Evolutionary conservation across 1,140 invertebrate species (phyloP).

Genomic region (Saccostrea cuccullata): DNA sequence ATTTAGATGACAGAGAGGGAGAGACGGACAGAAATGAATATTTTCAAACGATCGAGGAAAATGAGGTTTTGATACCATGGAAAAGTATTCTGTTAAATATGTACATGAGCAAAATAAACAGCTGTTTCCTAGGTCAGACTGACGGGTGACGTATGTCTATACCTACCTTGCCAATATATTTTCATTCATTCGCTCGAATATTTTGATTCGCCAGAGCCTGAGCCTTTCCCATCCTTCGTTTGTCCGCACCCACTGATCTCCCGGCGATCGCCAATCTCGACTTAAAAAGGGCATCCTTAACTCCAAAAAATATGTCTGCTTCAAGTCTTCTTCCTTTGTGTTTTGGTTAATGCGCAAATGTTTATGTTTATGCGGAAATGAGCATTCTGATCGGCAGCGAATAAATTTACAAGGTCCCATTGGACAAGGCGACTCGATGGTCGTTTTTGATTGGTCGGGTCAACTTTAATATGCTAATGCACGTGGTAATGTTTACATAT

Average conservation of each 20-base stretch:
- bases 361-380: constrained; percentile 71
- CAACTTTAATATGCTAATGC: constrained; percentile 52
- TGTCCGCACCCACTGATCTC: constrained; percentile 98
- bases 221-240: constrained; percentile 86
- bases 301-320: neutral
- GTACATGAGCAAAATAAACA: too few species aligned
- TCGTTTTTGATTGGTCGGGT: constrained; percentile 56
- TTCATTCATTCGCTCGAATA: constrained; percentile 77
- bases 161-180: constrained; percentile 74
- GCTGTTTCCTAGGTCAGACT: too few species aligned
- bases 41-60: too few species aligned
- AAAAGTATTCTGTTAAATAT: too few species aligned
- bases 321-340: constrained; percentile 51
- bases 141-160: too few species aligned
- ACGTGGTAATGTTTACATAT: constrained; percentile 69
- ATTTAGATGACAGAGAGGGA: too few species aligned
- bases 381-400: constrained; percentile 46
- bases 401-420: constrained; percentile 40
- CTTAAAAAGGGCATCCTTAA: constrained; percentile 91
- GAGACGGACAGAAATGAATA: too few species aligned
- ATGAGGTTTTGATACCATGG: too few species aligned
- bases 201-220: constrained; percentile 74
- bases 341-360: constrained; percentile 66
- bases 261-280: constrained; percentile 89
- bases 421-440: constrained; percentile 35